Percentiles rank a stretch among this genome's conserved stretches.
phyloP scores from a whole-genome alignment of 1,140 invertebrate genomes.

The Diabrotica virgifera region DNA sequence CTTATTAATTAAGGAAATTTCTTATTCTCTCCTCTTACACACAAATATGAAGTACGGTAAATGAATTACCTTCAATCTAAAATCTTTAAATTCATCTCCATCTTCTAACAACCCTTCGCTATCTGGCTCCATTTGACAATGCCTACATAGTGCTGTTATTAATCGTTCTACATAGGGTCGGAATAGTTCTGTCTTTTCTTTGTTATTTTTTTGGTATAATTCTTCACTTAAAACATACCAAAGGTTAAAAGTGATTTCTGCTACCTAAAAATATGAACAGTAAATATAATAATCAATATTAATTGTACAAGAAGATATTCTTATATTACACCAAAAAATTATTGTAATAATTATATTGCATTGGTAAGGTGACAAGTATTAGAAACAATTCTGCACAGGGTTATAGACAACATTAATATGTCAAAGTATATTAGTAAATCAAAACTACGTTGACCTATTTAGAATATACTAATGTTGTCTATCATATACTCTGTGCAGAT shows the following conservation, averaged over 20 bases:
- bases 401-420: too few species aligned
- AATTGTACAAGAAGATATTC: not conserved
- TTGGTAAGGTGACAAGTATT: too few species aligned
- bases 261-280: constrained; percentile 51
- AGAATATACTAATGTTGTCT: too few species aligned
- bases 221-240: constrained; percentile 96
- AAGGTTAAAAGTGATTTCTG: constrained; percentile 94
- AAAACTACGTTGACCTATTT: too few species aligned
- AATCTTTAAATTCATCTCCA: constrained; percentile 82
- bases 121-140: constrained; percentile 89
- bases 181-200: constrained; percentile 75
- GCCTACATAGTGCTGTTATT: constrained; percentile 77
- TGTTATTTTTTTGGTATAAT: constrained; percentile 83
- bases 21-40: too few species aligned
- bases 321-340: too few species aligned
- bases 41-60: not conserved
- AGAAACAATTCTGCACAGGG: too few species aligned
- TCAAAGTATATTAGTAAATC: too few species aligned
- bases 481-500: too few species aligned
- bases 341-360: too few species aligned
- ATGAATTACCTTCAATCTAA: constrained; percentile 70
- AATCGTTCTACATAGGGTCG: constrained; percentile 88
- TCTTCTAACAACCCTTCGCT: constrained; percentile 88
- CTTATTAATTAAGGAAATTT: too few species aligned
- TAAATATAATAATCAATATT: too few species aligned